phyloP scores from a whole-genome alignment of 2,797 vertebrate species.

The Eospalax fontanierii region DNA sequence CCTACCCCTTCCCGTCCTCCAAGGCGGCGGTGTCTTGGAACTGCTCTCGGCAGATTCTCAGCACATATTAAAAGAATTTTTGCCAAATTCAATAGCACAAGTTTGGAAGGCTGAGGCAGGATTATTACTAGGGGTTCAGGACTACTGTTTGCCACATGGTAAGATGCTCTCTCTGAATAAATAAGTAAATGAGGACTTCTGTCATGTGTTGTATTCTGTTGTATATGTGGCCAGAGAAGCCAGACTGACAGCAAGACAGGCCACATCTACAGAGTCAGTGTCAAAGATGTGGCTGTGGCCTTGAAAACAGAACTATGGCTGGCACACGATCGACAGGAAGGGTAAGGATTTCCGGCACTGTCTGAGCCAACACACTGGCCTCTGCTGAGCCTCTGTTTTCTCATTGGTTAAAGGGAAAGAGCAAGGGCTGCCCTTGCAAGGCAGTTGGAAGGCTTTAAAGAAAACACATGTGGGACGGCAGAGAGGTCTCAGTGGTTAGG shows the following conservation, averaged over 20 bases:
- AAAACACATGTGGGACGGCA: not conserved
- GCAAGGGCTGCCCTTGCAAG: not conserved
- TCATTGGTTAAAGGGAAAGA: not conserved
- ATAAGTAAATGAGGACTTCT: no score
- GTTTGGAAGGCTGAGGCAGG: not conserved
- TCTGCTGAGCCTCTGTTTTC: not conserved
- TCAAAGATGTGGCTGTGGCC: not conserved
- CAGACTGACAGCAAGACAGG: not conserved
- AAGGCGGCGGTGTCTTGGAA: no score
- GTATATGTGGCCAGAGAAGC: not conserved
- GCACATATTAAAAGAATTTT: not conserved
- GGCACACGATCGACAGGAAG: not conserved
- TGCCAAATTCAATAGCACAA: not conserved
- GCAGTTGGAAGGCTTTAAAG: not conserved
- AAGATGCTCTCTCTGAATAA: no score
- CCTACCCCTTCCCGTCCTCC: not conserved
- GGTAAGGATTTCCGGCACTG: not conserved
- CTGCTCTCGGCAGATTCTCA: not conserved
- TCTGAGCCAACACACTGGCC: not conserved
- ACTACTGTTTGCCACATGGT: not conserved
- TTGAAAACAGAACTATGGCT: not conserved
- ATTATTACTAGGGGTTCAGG: not conserved
- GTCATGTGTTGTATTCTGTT: not conserved
- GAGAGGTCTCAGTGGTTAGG: no score
- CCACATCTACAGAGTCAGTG: not conserved